Base-by-base conservation (phyloP, 2,888 invertebrate species). In the Drosophila mimica region DNA sequence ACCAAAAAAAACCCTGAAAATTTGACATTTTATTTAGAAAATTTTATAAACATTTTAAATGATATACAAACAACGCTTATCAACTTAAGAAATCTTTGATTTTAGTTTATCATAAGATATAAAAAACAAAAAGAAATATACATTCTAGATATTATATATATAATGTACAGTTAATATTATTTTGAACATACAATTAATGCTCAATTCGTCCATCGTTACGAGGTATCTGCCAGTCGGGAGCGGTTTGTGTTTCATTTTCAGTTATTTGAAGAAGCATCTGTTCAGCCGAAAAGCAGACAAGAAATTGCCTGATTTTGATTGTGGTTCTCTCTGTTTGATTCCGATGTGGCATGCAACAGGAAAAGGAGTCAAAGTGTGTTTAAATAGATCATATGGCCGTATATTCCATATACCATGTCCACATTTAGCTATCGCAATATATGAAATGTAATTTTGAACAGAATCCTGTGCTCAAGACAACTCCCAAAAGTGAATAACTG, bases 271-370 rank as follows among this genome's bases (percentile, higher is more conserved):
- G 36, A 58, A 70, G 62, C 72, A 72, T 71, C 72, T 72, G 58
- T 33, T 53, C 30, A 43, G 71, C 38, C 38, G 49, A 48, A 63
- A 62, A 36, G 53, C 62, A 66, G 40, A 34, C 36, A 68, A 72
- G 60, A 56, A 64, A 61, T 56, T 69, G 74, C 53, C 54, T 46
- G 70, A 59, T 63, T 74, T 76, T 59, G 43, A 71, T 63, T 58
- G 52, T 15, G 58, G 53, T 31, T 59, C 53, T 59, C 31, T 68
- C 53, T 59, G 52, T 69, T 54, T 36, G 52, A 52, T 60, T 48
- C 30, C 28, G 40, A 36, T 60, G 52, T 61, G 46, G 34, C 36
- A 54, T 48, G 38, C 66, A 49, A 20, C 15, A 38, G 30, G 69
- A 61, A 51, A 57, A 20, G 20, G 54, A 49, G 59, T 56, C 30